phyloP scores from a whole-genome alignment of 2,113 vertebrate genomes.

The Larimichthys polyactis region DNA sequence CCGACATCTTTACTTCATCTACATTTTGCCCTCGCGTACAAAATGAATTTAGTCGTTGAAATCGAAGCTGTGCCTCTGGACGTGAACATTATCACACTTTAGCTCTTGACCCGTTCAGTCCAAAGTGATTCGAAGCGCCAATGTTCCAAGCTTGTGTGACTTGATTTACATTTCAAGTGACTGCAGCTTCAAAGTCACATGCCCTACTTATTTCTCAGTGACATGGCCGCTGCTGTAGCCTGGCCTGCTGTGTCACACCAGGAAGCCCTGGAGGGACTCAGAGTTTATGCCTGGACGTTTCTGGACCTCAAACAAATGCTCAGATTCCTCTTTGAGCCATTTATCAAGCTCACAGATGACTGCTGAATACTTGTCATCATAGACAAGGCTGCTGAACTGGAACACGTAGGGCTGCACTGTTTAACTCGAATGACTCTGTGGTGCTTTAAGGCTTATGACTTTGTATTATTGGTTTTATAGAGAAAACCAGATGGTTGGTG shows the following conservation, averaged over 20 bases:
- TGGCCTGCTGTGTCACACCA: conserved; percentile 47
- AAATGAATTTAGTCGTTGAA: neutral
- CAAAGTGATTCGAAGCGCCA: conserved; percentile 1
- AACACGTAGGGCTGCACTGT: neutral
- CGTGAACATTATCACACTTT: fast-evolving
- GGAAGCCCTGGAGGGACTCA: conserved; percentile 36
- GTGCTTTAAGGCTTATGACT: neutral
- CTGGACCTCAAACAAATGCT: conserved; percentile 18
- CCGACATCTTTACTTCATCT: neutral
- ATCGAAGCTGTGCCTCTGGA: neutral
- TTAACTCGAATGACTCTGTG: neutral
- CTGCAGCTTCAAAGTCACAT: conserved; percentile 39
- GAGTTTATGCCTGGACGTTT: neutral
- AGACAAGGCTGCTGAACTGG: neutral
- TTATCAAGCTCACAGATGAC: conserved; percentile 5
- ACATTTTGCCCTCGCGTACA: neutral
- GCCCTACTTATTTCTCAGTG: conserved; percentile 48
- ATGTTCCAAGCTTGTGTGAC: neutral
- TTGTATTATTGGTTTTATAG: neutral
- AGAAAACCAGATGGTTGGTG: neutral
- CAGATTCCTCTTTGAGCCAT: conserved; percentile 17
- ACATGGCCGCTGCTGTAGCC: conserved; percentile 17
- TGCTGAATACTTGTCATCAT: conserved; percentile 1
- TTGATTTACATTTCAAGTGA: conserved; percentile 64
- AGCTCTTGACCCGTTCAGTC: conserved; percentile 3